phyloP scores from a whole-genome alignment of 2,113 vertebrate species.

The Rattus rattus region DNA sequence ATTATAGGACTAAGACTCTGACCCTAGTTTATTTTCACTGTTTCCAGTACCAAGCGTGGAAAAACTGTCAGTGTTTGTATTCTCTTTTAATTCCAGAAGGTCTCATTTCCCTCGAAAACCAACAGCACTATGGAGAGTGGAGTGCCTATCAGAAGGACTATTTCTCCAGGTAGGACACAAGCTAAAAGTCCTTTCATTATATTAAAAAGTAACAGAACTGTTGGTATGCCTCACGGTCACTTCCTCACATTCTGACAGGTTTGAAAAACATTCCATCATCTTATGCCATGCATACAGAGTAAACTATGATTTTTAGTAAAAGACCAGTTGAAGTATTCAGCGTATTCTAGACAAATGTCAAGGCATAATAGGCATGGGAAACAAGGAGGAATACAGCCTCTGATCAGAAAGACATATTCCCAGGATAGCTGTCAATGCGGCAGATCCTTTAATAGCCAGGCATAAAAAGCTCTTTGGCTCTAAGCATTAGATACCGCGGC shows the following conservation, averaged over 20 bases:
- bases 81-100: not conserved
- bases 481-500: not conserved
- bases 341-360: not conserved
- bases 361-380: not conserved
- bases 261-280: not conserved
- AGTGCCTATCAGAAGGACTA: not conserved
- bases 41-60: not conserved
- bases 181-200: not conserved
- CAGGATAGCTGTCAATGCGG: not conserved
- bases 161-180: not conserved
- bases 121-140: not conserved
- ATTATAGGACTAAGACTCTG: not conserved
- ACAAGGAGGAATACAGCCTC: constrained; percentile 20
- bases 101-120: constrained; percentile 13
- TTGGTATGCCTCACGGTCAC: not conserved
- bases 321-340: not conserved
- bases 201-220: not conserved
- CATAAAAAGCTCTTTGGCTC: not conserved
- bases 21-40: not conserved
- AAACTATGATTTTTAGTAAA: constrained; percentile 53
- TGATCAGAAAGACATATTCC: not conserved
- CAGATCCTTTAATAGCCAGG: constrained; percentile 1
- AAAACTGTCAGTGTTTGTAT: not conserved
- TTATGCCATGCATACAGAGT: not conserved
- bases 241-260: not conserved